Evolutionary conservation across 1,140 invertebrate genomes (phyloP).

Genomic region (Trichonephila clavipes): DNA sequence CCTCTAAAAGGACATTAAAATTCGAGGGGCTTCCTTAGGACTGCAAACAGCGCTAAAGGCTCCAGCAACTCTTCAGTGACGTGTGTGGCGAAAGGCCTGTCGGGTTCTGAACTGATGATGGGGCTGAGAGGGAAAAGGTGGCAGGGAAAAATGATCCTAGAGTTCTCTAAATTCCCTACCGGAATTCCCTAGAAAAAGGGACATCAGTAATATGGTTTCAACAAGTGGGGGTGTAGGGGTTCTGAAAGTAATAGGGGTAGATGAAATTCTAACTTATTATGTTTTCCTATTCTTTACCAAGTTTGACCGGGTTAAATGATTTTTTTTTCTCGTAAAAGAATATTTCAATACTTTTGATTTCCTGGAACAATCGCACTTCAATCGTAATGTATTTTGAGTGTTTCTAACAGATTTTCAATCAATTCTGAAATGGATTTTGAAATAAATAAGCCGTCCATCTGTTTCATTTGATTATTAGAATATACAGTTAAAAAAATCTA

Average conservation of each 20-base stretch:
- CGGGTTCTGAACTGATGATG: slow-evolving; percentile 20
- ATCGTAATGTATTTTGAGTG: too few relatives aligned
- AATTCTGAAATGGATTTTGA: too few relatives aligned
- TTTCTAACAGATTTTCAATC: too few relatives aligned
- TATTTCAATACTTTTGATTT: too few relatives aligned
- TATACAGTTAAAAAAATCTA: too few relatives aligned
- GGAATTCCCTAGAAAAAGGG: neutral
- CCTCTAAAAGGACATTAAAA: neutral
- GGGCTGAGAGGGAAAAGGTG: neutral
- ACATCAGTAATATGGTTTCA: neutral
- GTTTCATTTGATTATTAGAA: too few relatives aligned
- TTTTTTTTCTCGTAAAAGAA: neutral
- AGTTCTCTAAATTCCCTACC: neutral
- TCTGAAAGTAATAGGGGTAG: too few relatives aligned
- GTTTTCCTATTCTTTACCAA: neutral
- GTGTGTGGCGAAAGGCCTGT: slow-evolving; percentile 23
- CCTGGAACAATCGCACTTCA: too few relatives aligned
- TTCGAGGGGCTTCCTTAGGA: neutral
- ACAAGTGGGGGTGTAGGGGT: neutral
- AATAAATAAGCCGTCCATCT: too few relatives aligned
- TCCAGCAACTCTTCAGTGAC: neutral
- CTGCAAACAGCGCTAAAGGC: neutral
- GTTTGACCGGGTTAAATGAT: neutral
- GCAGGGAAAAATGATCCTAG: neutral
- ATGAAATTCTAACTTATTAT: neutral